phyloP scores from a whole-genome alignment of 1,140 invertebrate species.

The Zaprionus inermis region DNA sequence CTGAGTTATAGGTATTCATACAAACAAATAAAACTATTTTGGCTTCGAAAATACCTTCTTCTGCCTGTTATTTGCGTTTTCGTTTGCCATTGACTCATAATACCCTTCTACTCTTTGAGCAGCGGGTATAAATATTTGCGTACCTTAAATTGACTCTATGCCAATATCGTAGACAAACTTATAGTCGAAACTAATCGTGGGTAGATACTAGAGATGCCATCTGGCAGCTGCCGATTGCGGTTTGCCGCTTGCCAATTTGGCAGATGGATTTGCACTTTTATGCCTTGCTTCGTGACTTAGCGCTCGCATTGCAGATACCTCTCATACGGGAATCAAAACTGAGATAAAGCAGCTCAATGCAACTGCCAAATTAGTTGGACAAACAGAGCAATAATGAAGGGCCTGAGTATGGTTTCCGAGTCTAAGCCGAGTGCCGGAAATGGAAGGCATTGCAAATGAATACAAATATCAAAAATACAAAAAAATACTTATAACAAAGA shows the following conservation, averaged over 20 bases:
- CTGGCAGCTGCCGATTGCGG: slow-evolving; percentile 48
- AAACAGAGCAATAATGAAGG: slow-evolving; percentile 38
- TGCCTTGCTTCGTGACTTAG: slow-evolving; percentile 81
- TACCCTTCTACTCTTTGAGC: too few species aligned
- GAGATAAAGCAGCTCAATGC: slow-evolving; percentile 17
- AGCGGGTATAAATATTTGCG: slow-evolving; percentile 35
- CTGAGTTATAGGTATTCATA: too few species aligned
- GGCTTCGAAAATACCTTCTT: too few species aligned
- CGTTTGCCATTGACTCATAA: too few species aligned
- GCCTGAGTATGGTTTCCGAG: neutral
- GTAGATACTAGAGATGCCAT: slow-evolving; percentile 17
- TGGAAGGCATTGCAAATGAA: slow-evolving; percentile 7
- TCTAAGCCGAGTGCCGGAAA: slow-evolving; percentile 23
- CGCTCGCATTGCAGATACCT: slow-evolving; percentile 66
- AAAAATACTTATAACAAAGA: slow-evolving; percentile 7
- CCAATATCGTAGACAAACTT: slow-evolving; percentile 9
- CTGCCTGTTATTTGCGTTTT: too few species aligned
- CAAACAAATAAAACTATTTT: too few species aligned
- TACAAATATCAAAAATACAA: slow-evolving; percentile 20
- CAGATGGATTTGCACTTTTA: slow-evolving; percentile 53
- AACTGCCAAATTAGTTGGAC: slow-evolving; percentile 58
- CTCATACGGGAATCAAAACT: neutral
- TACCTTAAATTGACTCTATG: slow-evolving; percentile 28
- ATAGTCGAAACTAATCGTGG: slow-evolving; percentile 20
- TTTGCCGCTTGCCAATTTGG: too few species aligned